These are phyloP conservation scores for Tor tambroides DNA, from an alignment of 2,113 vertebrate species.

Conservation along the genomic window DNA sequence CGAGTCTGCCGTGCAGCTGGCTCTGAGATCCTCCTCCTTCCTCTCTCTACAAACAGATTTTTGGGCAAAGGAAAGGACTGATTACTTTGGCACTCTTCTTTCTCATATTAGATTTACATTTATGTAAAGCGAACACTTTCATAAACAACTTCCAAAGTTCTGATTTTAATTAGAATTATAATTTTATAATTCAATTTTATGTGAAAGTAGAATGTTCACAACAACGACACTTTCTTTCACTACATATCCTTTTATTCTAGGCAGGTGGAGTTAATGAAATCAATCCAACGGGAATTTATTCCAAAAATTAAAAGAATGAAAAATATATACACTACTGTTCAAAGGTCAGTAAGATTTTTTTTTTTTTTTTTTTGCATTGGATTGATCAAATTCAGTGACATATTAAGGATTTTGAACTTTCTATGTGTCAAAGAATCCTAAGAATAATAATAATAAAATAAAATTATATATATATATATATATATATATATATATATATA, in stretches of 20 bases:
- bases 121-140: background rate
- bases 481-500: too few species aligned
- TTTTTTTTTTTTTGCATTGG: background rate
- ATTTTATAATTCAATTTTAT: background rate
- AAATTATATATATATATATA: too few species aligned
- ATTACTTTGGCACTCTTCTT: constrained; percentile 12
- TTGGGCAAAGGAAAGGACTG: background rate
- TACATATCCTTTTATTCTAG: background rate
- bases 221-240: background rate
- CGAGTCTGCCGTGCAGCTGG: background rate
- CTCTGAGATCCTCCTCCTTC: background rate
- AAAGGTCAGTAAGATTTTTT: too few species aligned
- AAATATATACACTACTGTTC: too few species aligned
- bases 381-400: background rate
- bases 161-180: background rate
- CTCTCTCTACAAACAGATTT: background rate
- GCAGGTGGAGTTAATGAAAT: background rate
- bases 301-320: too few species aligned
- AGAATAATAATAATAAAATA: too few species aligned
- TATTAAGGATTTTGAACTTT: too few species aligned
- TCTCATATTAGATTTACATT: constrained; percentile 1
- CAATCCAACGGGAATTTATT: background rate
- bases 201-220: background rate
- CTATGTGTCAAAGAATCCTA: too few species aligned
- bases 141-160: background rate